Evolutionary conservation across 2,113 vertebrate species (phyloP).

Genomic region (Neodon shergylaensis): DNA sequence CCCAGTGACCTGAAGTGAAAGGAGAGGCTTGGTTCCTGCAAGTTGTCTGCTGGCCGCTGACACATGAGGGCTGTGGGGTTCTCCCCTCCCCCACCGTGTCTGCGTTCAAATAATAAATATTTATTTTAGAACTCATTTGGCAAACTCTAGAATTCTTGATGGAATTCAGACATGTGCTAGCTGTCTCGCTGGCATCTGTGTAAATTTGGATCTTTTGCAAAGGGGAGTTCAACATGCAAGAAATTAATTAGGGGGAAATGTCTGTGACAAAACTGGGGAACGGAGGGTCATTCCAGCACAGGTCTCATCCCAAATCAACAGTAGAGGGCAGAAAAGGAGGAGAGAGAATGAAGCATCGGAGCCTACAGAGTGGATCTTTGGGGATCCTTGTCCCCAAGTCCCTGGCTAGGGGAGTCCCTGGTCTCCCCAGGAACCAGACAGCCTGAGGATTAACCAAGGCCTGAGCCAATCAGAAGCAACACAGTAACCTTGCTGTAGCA

Average conservation of each 20-base stretch:
- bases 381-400: background rate
- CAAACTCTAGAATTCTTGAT: background rate
- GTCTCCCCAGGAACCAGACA: background rate
- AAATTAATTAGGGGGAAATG: background rate
- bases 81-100: background rate
- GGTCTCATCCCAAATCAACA: background rate
- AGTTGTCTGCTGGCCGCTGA: background rate
- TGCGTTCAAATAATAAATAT: background rate
- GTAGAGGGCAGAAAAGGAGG: background rate
- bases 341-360: accelerated
- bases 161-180: background rate
- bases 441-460: background rate
- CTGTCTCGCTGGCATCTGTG: background rate
- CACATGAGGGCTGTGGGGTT: background rate
- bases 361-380: background rate
- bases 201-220: background rate
- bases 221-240: background rate
- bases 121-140: background rate
- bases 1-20: background rate
- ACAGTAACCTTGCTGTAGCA: no score
- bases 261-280: background rate
- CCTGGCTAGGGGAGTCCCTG: no score
- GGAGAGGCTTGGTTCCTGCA: background rate
- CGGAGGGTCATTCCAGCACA: no score
- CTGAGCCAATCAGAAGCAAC: background rate